phyloP scores from a whole-genome alignment of 2,113 vertebrate species.

The Pogonocichla stellata region DNA sequence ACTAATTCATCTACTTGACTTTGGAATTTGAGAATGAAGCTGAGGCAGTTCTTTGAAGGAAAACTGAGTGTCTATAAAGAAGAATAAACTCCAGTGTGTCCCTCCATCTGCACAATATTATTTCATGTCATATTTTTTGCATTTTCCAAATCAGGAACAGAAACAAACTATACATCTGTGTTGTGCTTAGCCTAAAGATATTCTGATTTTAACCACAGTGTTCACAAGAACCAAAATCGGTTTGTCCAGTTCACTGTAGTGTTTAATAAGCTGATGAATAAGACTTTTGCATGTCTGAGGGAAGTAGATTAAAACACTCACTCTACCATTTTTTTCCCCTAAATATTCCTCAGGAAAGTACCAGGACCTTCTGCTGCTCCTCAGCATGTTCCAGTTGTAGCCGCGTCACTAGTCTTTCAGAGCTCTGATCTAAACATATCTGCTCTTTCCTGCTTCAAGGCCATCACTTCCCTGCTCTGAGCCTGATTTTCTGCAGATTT shows the following conservation, averaged over 20 bases:
- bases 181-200: neutral
- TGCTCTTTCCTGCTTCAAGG: neutral
- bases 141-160: neutral
- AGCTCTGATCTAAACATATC: neutral
- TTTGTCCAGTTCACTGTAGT: neutral
- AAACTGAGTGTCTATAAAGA: neutral
- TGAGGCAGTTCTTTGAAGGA: neutral
- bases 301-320: neutral
- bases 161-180: neutral
- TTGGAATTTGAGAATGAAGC: neutral
- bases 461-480: neutral
- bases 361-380: neutral
- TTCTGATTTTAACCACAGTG: neutral
- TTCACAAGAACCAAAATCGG: neutral
- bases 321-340: accelerated
- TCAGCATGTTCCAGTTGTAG: neutral
- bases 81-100: neutral
- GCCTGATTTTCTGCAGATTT: neutral
- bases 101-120: neutral
- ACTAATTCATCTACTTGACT: neutral
- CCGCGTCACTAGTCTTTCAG: neutral
- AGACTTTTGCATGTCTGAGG: neutral
- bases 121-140: neutral
- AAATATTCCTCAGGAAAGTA: neutral
- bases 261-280: neutral